phyloP scores from a whole-genome alignment of 30 jellyfish, hydroid and myxozoan genomes.

The Aurelia sp. region DNA sequence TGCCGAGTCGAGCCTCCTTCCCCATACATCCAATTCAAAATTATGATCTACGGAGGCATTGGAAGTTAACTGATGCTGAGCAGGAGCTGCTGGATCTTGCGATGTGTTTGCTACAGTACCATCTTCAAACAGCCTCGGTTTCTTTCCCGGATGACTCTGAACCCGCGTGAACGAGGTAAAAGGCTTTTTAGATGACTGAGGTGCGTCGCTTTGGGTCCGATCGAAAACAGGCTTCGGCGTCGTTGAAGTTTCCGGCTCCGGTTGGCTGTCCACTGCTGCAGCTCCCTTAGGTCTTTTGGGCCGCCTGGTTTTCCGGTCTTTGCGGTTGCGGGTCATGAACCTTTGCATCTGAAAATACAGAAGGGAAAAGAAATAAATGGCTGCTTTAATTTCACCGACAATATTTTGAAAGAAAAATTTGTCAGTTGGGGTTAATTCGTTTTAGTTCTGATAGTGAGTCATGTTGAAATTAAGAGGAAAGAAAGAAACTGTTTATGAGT shows the following conservation, averaged over 20 bases:
- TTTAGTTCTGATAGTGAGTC: too few species aligned
- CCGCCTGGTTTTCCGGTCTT: constrained; percentile 54
- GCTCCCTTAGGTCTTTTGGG: constrained; percentile 27
- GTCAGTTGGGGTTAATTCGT: too few species aligned
- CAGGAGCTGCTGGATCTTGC: not conserved
- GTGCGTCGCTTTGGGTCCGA: not conserved
- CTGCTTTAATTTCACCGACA: too few species aligned
- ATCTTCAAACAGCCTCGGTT: constrained; percentile 18
- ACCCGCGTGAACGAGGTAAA: not conserved
- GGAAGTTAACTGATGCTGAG: too few species aligned
- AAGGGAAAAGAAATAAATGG: not conserved
- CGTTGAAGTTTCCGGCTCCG: not conserved
- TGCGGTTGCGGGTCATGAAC: constrained; percentile 39
- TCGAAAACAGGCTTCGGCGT: not conserved
- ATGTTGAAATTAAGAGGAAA: too few species aligned
- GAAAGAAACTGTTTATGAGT: too few species aligned
- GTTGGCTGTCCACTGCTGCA: not conserved
- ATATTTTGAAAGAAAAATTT: too few species aligned
- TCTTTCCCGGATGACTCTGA: not conserved
- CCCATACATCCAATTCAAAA: too few species aligned
- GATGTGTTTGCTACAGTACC: not conserved
- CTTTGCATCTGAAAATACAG: constrained; percentile 21
- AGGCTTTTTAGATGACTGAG: not conserved
- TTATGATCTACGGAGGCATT: too few species aligned
- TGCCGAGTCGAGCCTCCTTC: too few species aligned